These are phyloP conservation scores for Apteryx mantelli DNA, from an alignment of 2,113 vertebrate species.

Conservation along the genomic window DNA sequence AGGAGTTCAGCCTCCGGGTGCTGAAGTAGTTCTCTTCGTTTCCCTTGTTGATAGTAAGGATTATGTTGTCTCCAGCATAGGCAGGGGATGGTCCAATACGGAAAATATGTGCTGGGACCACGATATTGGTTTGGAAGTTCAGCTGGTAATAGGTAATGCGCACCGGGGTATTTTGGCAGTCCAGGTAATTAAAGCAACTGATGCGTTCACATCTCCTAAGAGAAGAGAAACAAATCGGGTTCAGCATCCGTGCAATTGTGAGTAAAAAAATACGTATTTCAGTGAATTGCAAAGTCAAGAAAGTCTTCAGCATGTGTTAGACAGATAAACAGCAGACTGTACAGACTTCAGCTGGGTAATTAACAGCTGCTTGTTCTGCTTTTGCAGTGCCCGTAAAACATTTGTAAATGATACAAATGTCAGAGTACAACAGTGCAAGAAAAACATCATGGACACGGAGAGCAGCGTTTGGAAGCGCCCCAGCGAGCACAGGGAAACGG, in stretches of 20 bases:
- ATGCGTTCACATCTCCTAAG: slow-evolving; percentile 88
- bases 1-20: slow-evolving; percentile 87
- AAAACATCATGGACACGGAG: not conserved
- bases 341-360: not conserved
- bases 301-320: not conserved
- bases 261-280: not conserved
- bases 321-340: not conserved
- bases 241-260: not conserved
- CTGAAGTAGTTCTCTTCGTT: slow-evolving; percentile 91
- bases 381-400: not conserved
- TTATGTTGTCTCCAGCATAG: slow-evolving; percentile 88
- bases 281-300: not conserved
- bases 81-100: slow-evolving; percentile 89
- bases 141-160: slow-evolving; percentile 92
- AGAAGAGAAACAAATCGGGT: not conserved
- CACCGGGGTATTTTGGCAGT: slow-evolving; percentile 86
- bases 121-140: slow-evolving; percentile 89
- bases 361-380: not conserved
- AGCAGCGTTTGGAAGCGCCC: not conserved
- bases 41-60: slow-evolving; percentile 85
- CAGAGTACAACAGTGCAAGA: not conserved
- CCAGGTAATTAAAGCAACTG: slow-evolving; percentile 83
- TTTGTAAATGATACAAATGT: not conserved
- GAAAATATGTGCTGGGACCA: slow-evolving; percentile 91
- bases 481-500: not conserved